These are phyloP conservation scores for Sphenodon punctatus DNA, from an alignment of 2,797 vertebrate genomes.

Conservation along the genomic window DNA sequence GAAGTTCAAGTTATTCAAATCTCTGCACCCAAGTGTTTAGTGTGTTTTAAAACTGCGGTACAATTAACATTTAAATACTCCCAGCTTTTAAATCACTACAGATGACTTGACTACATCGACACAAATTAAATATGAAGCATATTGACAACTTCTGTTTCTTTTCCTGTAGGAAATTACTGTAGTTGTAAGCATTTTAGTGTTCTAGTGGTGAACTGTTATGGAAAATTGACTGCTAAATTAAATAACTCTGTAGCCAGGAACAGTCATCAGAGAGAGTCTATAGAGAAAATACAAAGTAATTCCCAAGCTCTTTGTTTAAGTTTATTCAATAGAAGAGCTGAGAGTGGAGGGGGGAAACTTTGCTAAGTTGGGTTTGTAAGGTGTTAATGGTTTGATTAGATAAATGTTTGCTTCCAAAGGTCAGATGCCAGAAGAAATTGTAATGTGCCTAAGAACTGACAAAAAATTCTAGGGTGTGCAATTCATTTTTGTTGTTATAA, in stretches of 20 bases:
- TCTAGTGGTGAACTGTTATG: slow-evolving; percentile 30
- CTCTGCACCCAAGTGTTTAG: background rate
- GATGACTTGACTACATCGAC: slow-evolving; percentile 16
- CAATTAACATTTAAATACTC: slow-evolving; percentile 1
- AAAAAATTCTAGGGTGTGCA: slow-evolving; percentile 34
- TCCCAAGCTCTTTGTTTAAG: slow-evolving; percentile 34
- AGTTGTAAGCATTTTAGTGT: slow-evolving; percentile 5
- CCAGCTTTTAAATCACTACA: slow-evolving; percentile 18
- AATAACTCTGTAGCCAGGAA: slow-evolving; percentile 54
- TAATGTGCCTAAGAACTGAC: slow-evolving; percentile 53
- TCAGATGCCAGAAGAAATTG: slow-evolving; percentile 64
- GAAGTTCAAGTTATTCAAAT: background rate
- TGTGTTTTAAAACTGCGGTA: background rate
- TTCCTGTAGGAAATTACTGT: background rate
- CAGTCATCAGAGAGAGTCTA: slow-evolving; percentile 28
- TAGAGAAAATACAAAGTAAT: slow-evolving; percentile 58
- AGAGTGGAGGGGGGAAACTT: slow-evolving; percentile 29
- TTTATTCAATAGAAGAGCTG: slow-evolving; percentile 47
- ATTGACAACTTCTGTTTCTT: background rate
- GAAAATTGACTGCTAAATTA: slow-evolving; percentile 13
- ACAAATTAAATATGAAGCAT: slow-evolving; percentile 28
- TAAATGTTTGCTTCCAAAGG: slow-evolving; percentile 70
- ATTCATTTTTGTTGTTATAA: too few species aligned
- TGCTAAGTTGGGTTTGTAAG: slow-evolving; percentile 53
- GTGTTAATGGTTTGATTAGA: slow-evolving; percentile 68